Evolutionary conservation across 2,113 vertebrate genomes (phyloP).

Genomic region (Sinocyclocheilus anshuiensis): DNA sequence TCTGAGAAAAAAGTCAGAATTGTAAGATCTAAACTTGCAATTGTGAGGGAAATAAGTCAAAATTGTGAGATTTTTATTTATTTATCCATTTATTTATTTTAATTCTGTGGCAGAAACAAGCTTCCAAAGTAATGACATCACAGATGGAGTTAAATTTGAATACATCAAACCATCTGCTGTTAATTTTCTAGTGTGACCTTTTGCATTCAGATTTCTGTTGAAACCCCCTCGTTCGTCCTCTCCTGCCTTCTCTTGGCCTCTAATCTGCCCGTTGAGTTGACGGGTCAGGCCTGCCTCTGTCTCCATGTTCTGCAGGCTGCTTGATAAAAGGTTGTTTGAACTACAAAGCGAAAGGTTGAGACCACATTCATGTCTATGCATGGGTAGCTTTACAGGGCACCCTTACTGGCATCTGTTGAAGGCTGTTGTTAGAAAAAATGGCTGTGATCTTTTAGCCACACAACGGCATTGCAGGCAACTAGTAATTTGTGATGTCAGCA

Average conservation of each 20-base stretch:
- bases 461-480: conserved; percentile 29
- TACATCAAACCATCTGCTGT: neutral
- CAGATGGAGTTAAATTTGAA: neutral
- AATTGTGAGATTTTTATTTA: too few species aligned
- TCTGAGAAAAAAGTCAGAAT: too few species aligned
- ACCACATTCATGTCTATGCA: conserved; percentile 27
- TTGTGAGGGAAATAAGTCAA: too few species aligned
- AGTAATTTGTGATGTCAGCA: conserved; percentile 48
- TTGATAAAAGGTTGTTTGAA: conserved; percentile 44
- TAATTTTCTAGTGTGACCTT: neutral
- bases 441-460: conserved; percentile 34
- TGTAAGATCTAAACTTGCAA: too few species aligned
- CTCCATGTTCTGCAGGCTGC: conserved; percentile 10
- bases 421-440: conserved; percentile 39
- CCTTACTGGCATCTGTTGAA: conserved; percentile 25
- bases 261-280: conserved; percentile 31
- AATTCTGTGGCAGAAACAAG: too few species aligned
- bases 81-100: too few species aligned
- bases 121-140: neutral
- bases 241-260: neutral
- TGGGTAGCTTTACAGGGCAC: conserved; percentile 19
- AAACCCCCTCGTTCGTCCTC: neutral
- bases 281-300: conserved; percentile 22
- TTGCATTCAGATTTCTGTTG: neutral
- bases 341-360: conserved; percentile 41